Percentiles rank a stretch among this genome's conserved stretches.
Conservation (phyloP, 2,797 vertebrate genomes). For the Scleropages formosus region DNA sequence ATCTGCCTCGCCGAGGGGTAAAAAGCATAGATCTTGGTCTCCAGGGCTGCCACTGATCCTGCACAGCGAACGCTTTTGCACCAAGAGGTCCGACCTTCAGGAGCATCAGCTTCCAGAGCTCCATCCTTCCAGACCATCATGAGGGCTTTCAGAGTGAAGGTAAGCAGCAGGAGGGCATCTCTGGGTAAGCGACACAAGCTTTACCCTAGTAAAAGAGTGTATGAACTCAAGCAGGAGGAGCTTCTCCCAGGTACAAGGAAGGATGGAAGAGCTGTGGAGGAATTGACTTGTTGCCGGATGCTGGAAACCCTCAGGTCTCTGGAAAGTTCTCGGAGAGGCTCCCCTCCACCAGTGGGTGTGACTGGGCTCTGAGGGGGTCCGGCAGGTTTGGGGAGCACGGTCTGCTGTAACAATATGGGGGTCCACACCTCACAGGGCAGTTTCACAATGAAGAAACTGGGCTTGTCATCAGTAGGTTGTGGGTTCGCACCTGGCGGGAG, state of each 20-base stretch:
- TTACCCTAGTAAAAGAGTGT: too few species aligned
- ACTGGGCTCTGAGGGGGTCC: background rate
- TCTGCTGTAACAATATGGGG: background rate
- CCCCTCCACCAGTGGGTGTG: too few species aligned
- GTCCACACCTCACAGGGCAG: background rate
- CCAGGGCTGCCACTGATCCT: slow-evolving; percentile 21
- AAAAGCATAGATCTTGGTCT: slow-evolving; percentile 24
- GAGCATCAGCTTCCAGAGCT: slow-evolving; percentile 16
- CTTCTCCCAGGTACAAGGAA: too few species aligned
- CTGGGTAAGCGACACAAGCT: too few species aligned
- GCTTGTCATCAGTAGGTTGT: too few species aligned
- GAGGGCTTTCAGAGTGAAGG: slow-evolving; percentile 52
- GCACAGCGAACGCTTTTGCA: too few species aligned
- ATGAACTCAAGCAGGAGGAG: too few species aligned
- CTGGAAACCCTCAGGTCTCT: background rate
- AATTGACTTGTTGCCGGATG: background rate
- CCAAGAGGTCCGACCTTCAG: slow-evolving; percentile 11
- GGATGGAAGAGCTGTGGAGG: background rate
- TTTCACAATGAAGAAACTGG: background rate
- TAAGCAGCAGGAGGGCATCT: slow-evolving; percentile 38
- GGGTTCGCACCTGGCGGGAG: too few species aligned
- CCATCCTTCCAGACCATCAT: slow-evolving; percentile 49
- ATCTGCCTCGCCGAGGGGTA: slow-evolving; percentile 34
- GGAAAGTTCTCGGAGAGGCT: background rate
- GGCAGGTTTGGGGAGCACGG: background rate